Evolutionary conservation across 2,888 invertebrate species (phyloP).

Genomic region (Drosophila macrothrix): DNA sequence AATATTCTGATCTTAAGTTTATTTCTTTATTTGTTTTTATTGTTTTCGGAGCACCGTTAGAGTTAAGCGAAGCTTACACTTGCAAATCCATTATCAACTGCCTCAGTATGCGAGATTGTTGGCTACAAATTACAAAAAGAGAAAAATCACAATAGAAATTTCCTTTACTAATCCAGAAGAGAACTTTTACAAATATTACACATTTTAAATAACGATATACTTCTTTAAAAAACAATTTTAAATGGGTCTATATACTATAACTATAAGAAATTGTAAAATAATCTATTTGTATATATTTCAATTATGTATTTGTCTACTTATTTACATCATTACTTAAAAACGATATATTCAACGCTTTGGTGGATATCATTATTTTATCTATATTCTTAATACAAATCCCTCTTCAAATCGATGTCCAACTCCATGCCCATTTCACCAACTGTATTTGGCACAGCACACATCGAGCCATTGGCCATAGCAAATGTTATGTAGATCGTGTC

Average conservation of each 20-base stretch:
- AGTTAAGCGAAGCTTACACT: constrained; percentile 52
- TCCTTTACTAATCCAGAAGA: neutral
- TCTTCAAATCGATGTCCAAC: constrained; percentile 18
- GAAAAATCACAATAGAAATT: neutral
- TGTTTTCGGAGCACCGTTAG: constrained; percentile 66
- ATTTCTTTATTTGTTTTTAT: constrained; percentile 42
- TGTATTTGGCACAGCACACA: constrained; percentile 67
- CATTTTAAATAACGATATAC: neutral
- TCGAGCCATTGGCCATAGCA: constrained; percentile 67
- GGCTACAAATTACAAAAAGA: neutral
- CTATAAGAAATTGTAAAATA: neutral
- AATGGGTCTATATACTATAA: neutral
- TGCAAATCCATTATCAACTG: constrained; percentile 33
- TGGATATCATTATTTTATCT: neutral
- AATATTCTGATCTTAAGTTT: constrained; percentile 60
- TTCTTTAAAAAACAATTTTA: too few species aligned
- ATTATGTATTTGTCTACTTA: neutral
- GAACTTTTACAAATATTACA: neutral
- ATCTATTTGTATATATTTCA: neutral
- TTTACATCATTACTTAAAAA: too few species aligned
- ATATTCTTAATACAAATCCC: constrained; percentile 17
- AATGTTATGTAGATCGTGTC: constrained; percentile 79
- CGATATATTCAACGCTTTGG: neutral
- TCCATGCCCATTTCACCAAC: constrained; percentile 41
- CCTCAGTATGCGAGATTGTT: constrained; percentile 9